Percentiles rank a stretch among this genome's conserved stretches.
Conservation (phyloP, 2,888 invertebrate genomes). For the Micropterix aruncella region DNA sequence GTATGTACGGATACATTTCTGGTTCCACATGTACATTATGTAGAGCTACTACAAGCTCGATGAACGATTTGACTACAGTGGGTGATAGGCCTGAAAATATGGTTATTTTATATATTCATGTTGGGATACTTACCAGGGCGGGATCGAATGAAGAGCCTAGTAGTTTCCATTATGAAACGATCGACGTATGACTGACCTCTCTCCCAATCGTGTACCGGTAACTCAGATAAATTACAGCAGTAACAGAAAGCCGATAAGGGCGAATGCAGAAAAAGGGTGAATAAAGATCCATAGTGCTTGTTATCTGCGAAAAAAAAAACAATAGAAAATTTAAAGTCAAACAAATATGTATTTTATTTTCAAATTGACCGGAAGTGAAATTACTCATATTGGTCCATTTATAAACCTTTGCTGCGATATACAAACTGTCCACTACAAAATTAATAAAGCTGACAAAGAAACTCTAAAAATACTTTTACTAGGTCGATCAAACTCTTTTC, state of each 20-base stretch:
- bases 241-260: constrained; percentile 87
- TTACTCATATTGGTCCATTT: constrained; percentile 2
- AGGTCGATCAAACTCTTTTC: too few relatives aligned
- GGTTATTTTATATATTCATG: too few relatives aligned
- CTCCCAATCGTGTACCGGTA: constrained; percentile 82
- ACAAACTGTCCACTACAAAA: not conserved
- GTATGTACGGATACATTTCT: not conserved
- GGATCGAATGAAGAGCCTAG: constrained; percentile 66
- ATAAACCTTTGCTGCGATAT: constrained; percentile 2
- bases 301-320: constrained; percentile 4
- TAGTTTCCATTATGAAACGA: constrained; percentile 80
- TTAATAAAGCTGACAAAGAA: not conserved
- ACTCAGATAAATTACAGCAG: constrained; percentile 75
- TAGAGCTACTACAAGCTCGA: not conserved
- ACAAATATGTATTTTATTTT: too few relatives aligned
- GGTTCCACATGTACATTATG: too few relatives aligned
- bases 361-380: too few relatives aligned
- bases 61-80: not conserved
- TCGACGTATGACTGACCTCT: constrained; percentile 78
- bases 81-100: too few relatives aligned
- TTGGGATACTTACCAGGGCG: constrained; percentile 67
- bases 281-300: constrained; percentile 75
- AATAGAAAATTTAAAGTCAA: constrained; percentile 3
- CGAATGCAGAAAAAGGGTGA: constrained; percentile 90
- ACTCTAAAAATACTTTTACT: too few relatives aligned